Conservation (phyloP, 2,888 invertebrate genomes). For the Torymus tubicola region DNA sequence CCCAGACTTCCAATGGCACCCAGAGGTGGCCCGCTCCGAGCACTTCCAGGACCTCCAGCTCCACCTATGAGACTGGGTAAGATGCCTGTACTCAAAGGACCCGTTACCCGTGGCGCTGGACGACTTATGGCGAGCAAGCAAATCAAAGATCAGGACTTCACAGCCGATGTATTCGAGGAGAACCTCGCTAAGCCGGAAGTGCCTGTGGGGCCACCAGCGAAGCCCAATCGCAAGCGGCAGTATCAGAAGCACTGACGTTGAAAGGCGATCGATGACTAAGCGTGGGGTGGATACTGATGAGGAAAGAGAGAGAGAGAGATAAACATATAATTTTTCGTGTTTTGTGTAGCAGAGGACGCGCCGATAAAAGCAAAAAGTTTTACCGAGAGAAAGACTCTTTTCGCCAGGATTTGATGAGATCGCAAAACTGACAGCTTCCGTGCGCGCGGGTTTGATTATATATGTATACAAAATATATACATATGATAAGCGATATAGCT, state of each 20-base stretch:
- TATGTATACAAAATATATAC: no score
- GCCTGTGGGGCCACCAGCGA: background rate
- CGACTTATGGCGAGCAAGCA: slow-evolving; percentile 16
- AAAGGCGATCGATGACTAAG: background rate
- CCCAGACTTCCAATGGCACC: slow-evolving; percentile 15
- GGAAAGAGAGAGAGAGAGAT: no score
- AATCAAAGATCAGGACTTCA: slow-evolving; percentile 68
- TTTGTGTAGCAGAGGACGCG: slow-evolving; percentile 40
- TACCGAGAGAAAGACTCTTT: no score
- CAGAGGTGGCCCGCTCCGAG: slow-evolving; percentile 7
- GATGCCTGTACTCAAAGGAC: slow-evolving; percentile 48
- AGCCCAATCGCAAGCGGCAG: slow-evolving; percentile 25
- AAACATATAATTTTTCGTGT: slow-evolving; percentile 14
- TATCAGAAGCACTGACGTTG: slow-evolving; percentile 51
- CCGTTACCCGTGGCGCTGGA: slow-evolving; percentile 18
- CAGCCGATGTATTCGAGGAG: slow-evolving; percentile 70
- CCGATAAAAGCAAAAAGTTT: background rate
- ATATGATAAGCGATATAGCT: no score
- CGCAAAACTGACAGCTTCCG: slow-evolving; percentile 35
- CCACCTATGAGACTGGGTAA: slow-evolving; percentile 49
- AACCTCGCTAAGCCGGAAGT: slow-evolving; percentile 61
- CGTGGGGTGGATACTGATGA: no score
- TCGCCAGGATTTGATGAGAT: background rate
- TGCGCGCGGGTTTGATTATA: background rate
- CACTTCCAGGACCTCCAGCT: slow-evolving; percentile 20